A percentile compares a stretch with the other conserved stretches of the same genome.
Conservation (phyloP, 2,113 vertebrate species). For the Calyptommatus sinebrachiatus region DNA sequence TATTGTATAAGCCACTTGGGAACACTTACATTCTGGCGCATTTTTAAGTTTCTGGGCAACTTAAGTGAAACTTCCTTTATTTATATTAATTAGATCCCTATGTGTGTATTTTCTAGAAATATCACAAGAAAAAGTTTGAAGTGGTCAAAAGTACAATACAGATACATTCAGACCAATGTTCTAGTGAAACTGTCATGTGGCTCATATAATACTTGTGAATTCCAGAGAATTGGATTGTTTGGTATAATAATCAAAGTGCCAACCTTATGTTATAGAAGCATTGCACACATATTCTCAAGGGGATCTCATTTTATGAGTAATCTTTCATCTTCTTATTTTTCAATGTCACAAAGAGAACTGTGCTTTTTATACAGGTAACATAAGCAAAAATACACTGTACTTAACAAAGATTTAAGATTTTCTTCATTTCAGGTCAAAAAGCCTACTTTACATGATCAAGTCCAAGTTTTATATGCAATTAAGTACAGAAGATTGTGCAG, state of each 20-base stretch:
- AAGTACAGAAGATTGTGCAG: constrained; percentile 26
- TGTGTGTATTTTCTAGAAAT: not conserved
- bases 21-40: not conserved
- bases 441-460: not conserved
- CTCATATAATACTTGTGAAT: constrained; percentile 38
- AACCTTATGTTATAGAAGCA: constrained; percentile 31
- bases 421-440: constrained; percentile 21
- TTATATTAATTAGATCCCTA: not conserved
- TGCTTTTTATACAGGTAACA: constrained; percentile 28
- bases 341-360: constrained; percentile 31
- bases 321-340: constrained; percentile 25
- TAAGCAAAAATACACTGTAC: not conserved
- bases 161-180: not conserved
- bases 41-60: not conserved
- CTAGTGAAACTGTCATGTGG: constrained; percentile 42
- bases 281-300: constrained; percentile 37
- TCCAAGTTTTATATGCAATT: constrained; percentile 26
- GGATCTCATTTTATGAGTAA: constrained; percentile 41
- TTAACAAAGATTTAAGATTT: constrained; percentile 42
- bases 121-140: not conserved
- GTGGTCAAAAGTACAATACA: not conserved
- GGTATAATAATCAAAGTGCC: constrained; percentile 43
- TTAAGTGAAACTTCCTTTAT: not conserved
- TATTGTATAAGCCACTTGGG: not conserved
- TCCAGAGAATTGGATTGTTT: constrained; percentile 42